phyloP scores from a whole-genome alignment of 2,797 vertebrate species.

The Cuculus canorus region DNA sequence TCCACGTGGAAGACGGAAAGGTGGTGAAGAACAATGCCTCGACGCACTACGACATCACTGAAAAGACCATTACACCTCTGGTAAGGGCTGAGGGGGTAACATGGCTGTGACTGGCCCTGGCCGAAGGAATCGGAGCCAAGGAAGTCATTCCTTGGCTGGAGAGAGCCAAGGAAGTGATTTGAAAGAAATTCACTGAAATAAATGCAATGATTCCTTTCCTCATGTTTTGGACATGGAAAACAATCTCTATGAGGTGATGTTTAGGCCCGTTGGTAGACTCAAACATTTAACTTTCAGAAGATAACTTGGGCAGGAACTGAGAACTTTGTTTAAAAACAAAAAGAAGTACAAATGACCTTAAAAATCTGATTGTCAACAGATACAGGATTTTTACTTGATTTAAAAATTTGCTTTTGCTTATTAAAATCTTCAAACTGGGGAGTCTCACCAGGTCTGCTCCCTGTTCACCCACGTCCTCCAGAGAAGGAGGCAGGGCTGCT shows the following conservation, averaged over 20 bases:
- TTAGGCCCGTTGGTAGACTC: not conserved
- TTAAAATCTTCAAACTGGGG: not conserved
- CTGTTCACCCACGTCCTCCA: not conserved
- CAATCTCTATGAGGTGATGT: not conserved
- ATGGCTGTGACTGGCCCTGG: not conserved
- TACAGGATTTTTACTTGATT: not conserved
- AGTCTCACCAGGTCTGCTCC: not conserved
- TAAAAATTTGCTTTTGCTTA: not conserved
- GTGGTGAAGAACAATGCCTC: slow-evolving; percentile 88
- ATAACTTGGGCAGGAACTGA: not conserved
- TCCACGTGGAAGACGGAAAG: slow-evolving; percentile 89
- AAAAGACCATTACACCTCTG: slow-evolving; percentile 90
- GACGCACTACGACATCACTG: slow-evolving; percentile 87
- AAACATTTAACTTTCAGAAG: not conserved
- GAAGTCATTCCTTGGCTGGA: not conserved
- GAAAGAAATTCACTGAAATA: not conserved
- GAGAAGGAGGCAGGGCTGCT: not conserved
- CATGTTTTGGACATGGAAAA: not conserved
- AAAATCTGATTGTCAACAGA: not conserved
- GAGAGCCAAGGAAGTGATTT: not conserved
- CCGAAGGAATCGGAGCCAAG: not conserved
- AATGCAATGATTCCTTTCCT: not conserved
- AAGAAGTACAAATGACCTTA: not conserved
- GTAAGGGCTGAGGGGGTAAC: slow-evolving; percentile 66
- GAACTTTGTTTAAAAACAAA: not conserved